Conservation (phyloP, 2,888 invertebrate species). For the Thymelicus sylvestris region DNA sequence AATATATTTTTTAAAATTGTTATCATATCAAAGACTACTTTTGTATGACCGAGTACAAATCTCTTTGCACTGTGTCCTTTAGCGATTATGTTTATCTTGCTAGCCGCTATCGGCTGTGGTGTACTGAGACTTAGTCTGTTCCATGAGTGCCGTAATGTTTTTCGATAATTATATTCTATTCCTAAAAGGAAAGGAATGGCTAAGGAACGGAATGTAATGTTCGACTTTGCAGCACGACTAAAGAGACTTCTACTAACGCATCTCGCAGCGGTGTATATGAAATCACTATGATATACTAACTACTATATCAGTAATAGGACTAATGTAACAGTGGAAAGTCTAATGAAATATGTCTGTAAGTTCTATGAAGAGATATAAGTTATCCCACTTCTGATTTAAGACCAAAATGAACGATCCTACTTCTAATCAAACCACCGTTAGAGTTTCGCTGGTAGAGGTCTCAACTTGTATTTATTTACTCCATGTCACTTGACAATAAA, state of each 20-base stretch:
- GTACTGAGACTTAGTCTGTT: conserved; percentile 5
- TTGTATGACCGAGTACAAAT: conserved; percentile 47
- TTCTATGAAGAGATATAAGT: not conserved
- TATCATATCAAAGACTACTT: conserved; percentile 72
- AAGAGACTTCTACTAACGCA: not conserved
- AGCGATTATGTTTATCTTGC: not conserved
- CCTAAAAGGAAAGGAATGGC: too few species aligned
- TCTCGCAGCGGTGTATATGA: not conserved
- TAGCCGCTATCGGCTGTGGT: not conserved
- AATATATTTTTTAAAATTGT: conserved; percentile 50
- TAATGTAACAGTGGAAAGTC: not conserved
- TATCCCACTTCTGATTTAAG: not conserved
- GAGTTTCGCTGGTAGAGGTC: not conserved
- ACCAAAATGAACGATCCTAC: not conserved
- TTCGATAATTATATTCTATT: not conserved
- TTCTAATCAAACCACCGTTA: not conserved
- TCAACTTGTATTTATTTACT: conserved; percentile 56
- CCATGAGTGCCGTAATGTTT: conserved; percentile 1
- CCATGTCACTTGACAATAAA: conserved; percentile 69
- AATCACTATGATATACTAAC: too few species aligned
- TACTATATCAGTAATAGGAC: not conserved
- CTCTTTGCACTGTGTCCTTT: conserved; percentile 1
- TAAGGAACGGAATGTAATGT: not conserved
- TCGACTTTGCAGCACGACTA: not conserved
- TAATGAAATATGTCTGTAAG: not conserved